Evolutionary conservation across 2,113 vertebrate species (phyloP).

Genomic region (Sinocyclocheilus anophthalmus): DNA sequence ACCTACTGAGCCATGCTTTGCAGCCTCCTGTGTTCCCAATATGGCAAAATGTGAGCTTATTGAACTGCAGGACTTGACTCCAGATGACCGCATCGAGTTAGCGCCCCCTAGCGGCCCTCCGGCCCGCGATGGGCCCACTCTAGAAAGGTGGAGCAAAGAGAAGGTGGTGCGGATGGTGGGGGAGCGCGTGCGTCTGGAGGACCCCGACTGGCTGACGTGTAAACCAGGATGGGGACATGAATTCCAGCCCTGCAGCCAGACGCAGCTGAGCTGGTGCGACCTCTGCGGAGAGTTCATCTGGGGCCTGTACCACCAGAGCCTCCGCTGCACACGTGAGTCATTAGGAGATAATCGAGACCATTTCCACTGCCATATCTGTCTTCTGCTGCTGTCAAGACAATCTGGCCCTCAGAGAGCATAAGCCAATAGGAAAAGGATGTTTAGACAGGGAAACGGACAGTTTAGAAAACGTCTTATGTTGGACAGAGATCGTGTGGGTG

Average conservation of each 20-base stretch:
- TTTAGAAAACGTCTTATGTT: not conserved
- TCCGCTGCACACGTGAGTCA: constrained; percentile 89
- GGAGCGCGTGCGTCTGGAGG: constrained; percentile 67
- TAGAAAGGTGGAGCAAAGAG: constrained; percentile 54
- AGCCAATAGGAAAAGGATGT: constrained; percentile 26
- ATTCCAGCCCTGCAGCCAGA: constrained; percentile 83
- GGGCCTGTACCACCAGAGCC: constrained; percentile 89
- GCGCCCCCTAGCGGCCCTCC: constrained; percentile 54
- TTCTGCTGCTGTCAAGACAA: not conserved
- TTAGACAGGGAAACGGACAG: not conserved
- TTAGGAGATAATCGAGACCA: not conserved
- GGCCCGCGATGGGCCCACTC: constrained; percentile 51
- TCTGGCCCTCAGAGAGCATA: not conserved
- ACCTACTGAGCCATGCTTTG: constrained; percentile 31
- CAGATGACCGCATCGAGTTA: constrained; percentile 74
- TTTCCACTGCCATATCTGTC: not conserved
- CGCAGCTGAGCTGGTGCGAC: constrained; percentile 91
- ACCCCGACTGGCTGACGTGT: constrained; percentile 57
- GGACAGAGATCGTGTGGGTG: constrained; percentile 10
- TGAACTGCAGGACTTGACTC: constrained; percentile 77
- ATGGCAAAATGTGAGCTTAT: constrained; percentile 81
- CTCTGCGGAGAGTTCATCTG: constrained; percentile 96
- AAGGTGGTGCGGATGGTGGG: constrained; percentile 70
- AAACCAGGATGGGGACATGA: constrained; percentile 79
- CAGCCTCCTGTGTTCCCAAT: constrained; percentile 26